phyloP scores from a whole-genome alignment of 2,113 vertebrate genomes.

The Brienomyrus longianalis region DNA sequence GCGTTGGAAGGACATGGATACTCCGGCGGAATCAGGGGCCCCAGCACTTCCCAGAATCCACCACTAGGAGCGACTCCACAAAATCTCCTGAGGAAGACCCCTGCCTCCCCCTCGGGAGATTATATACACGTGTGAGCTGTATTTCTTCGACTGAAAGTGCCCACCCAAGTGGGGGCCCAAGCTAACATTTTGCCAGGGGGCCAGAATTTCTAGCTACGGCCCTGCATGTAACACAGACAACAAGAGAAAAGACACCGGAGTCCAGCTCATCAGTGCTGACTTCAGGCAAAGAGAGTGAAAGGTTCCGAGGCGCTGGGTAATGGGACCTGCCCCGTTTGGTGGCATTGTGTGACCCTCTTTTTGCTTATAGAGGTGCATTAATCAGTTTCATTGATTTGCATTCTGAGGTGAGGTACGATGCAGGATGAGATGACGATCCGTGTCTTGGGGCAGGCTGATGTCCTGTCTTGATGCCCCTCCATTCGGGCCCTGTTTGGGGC shows the following conservation, averaged over 20 bases:
- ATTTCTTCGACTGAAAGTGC: too few relatives aligned
- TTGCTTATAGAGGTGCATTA: neutral
- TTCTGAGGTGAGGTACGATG: neutral
- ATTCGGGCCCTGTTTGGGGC: neutral
- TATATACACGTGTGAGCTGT: too few relatives aligned
- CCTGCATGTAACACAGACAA: neutral
- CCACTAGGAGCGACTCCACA: neutral
- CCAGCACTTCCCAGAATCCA: neutral
- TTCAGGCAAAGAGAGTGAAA: neutral
- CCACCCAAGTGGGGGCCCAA: neutral
- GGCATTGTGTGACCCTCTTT: too few relatives aligned
- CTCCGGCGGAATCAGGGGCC: neutral
- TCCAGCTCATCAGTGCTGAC: neutral
- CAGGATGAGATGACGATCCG: neutral
- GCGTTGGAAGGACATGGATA: too few relatives aligned
- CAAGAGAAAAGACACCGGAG: neutral
- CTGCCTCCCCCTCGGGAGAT: neutral
- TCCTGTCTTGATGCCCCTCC: neutral
- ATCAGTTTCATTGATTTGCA: neutral
- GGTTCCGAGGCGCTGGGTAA: neutral
- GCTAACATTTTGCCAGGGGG: neutral
- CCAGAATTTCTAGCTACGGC: neutral
- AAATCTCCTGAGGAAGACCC: neutral
- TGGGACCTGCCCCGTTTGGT: neutral
- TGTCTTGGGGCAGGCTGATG: neutral